Base-by-base conservation (phyloP, 1,140 invertebrate species). In the Eueides isabella region DNA sequence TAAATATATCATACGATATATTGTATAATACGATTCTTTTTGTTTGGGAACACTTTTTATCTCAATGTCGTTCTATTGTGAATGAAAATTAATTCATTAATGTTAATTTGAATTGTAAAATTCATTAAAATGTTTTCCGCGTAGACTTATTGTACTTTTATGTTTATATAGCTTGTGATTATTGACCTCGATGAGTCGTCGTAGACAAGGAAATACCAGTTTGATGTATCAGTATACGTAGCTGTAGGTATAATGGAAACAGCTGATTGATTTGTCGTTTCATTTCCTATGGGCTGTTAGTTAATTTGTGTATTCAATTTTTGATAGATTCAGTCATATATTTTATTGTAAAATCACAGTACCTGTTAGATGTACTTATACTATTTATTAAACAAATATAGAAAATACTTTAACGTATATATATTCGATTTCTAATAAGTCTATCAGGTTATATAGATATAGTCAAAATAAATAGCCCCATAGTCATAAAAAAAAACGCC, bases 181-280 rank as follows among this genome's bases (percentile, higher is more conserved):
- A 62, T 62, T 72, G 71, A 72, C 71, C 71, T 72, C 65, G 71
- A 0, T 62, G 44, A 31, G 71, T 72, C 71, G 67, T 2, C n/a
- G n/a, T 63, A 29, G 63, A 72, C 30, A 44, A 72, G 71, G 71
- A 72, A 72, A 72, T 33, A 31, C 29, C 38, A 5, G 38, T 28
- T 67, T 4, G 11, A n/a, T n/a, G 38, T 26, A 64, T 61, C 26
- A 66, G 0, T 74, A 28, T 69, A 23, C 23, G 14, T 19, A 19
- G n/a, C n/a, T n/a, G n/a, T 55, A 55, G 3, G 23, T 4, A 26
- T 26, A 4, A 26, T 26, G 26, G 26, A 35, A 68, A 64, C 72
- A 74, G 61, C 72, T 64, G 35, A 61, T 67, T 23, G 30, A n/a
- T 66, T 23, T 26, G 48, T 2, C 2, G 19, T 48, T 23, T 2